Evolutionary conservation across 1,140 invertebrate species (phyloP).

Genomic region (Bombus fervidus): DNA sequence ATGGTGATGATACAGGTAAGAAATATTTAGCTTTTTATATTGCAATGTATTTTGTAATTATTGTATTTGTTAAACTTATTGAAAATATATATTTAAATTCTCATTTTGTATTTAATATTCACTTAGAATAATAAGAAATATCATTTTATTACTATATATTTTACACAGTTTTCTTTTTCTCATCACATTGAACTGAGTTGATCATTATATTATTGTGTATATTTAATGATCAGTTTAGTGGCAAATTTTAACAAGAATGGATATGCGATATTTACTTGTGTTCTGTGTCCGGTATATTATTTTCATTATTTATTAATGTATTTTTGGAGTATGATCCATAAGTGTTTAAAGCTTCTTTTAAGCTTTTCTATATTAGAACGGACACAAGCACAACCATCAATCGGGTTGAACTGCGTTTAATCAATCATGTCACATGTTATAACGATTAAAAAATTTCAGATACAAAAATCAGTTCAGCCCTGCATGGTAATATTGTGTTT

Average conservation of each 20-base stretch:
- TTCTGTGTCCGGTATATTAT: conserved; percentile 75
- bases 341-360: conserved; percentile 30
- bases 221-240: conserved; percentile 23
- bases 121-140: background rate
- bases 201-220: conserved; percentile 20
- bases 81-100: conserved; percentile 1
- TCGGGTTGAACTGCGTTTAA: conserved; percentile 77
- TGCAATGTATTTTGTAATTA: conserved; percentile 24
- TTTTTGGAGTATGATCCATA: conserved; percentile 27
- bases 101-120: conserved; percentile 27
- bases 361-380: conserved; percentile 66
- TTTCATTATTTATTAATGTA: conserved; percentile 14
- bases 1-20: conserved; percentile 75
- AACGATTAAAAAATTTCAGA: conserved; percentile 41
- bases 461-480: conserved; percentile 75
- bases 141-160: conserved; percentile 1
- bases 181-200: background rate
- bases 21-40: conserved; percentile 8
- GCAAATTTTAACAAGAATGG: conserved; percentile 14
- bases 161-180: background rate
- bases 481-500: conserved; percentile 79
- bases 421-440: conserved; percentile 52
- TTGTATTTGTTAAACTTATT: conserved; percentile 21
- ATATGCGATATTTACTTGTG: conserved; percentile 67
- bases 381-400: conserved; percentile 80